phyloP scores from a whole-genome alignment of 2,797 vertebrate genomes.

The Cryptoblepharus egeriae region DNA sequence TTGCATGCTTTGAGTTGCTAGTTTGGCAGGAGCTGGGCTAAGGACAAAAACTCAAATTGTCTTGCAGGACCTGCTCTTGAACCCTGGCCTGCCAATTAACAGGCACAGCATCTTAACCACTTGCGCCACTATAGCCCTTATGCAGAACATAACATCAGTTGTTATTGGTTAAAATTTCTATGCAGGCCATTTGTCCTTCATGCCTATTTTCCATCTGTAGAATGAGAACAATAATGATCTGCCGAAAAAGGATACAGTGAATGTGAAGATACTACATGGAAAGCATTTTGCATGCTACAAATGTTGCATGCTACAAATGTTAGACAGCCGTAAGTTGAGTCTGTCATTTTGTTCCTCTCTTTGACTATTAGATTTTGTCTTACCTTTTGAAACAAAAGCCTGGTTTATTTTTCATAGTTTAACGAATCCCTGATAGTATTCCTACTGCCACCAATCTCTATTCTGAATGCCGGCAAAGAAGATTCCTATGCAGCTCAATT shows the following conservation, averaged over 20 bases:
- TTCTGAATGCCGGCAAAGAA: not conserved
- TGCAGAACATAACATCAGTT: not conserved
- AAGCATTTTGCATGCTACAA: not conserved
- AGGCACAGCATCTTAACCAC: too few species aligned
- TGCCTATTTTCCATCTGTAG: not conserved
- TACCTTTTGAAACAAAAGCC: not conserved
- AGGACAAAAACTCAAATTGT: too few species aligned
- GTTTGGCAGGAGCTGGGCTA: too few species aligned
- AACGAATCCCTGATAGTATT: not conserved
- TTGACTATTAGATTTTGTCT: not conserved
- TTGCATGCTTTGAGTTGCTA: too few species aligned
- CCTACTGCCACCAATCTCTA: not conserved
- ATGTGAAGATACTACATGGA: not conserved
- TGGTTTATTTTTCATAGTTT: not conserved
- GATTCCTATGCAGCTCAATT: not conserved
- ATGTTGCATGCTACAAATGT: not conserved
- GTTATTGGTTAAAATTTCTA: not conserved
- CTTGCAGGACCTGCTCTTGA: too few species aligned
- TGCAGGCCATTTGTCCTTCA: not conserved
- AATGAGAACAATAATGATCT: not conserved
- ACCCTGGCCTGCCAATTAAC: too few species aligned
- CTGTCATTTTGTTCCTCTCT: not conserved
- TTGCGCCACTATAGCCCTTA: too few species aligned
- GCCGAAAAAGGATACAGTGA: not conserved
- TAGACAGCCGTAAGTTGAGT: not conserved